These are phyloP conservation scores for Tylochromis polylepis DNA, from an alignment of 2,113 vertebrate genomes.

Conservation along the genomic window DNA sequence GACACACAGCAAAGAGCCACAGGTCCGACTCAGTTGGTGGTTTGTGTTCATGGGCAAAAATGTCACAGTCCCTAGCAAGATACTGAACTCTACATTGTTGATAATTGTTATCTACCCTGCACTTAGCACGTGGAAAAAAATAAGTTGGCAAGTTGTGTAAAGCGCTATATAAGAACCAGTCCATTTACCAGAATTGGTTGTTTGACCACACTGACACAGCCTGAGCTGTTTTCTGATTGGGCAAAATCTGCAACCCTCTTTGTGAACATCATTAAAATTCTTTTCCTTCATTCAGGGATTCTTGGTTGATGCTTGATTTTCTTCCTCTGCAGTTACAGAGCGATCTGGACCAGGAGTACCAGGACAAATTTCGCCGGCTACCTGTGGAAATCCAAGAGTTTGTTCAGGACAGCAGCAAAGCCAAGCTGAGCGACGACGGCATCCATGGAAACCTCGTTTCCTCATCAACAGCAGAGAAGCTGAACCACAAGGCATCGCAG, in stretches of 20 bases:
- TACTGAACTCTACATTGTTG: neutral
- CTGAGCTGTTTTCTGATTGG: neutral
- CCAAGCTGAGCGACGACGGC: conserved; percentile 79
- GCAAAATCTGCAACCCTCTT: rapidly evolving
- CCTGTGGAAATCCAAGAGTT: conserved; percentile 97
- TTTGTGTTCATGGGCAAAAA: neutral
- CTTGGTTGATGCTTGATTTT: neutral
- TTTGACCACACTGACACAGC: neutral
- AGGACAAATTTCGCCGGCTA: conserved; percentile 96
- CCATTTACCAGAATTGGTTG: neutral
- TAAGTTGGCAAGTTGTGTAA: neutral
- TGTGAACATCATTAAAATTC: neutral
- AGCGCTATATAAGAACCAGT: neutral
- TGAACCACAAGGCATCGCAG: conserved; percentile 81
- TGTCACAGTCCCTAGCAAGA: neutral
- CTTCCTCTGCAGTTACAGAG: conserved; percentile 81
- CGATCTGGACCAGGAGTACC: conserved; percentile 95
- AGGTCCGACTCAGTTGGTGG: rapidly evolving
- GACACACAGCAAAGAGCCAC: neutral
- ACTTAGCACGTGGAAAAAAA: neutral
- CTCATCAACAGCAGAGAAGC: conserved; percentile 76
- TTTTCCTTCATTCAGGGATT: neutral
- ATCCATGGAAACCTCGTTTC: conserved; percentile 56
- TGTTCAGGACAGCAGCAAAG: conserved; percentile 93
- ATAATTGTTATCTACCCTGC: neutral